Evolutionary conservation across 2,797 vertebrate genomes (phyloP).

Genomic region (Cossypha caffra): DNA sequence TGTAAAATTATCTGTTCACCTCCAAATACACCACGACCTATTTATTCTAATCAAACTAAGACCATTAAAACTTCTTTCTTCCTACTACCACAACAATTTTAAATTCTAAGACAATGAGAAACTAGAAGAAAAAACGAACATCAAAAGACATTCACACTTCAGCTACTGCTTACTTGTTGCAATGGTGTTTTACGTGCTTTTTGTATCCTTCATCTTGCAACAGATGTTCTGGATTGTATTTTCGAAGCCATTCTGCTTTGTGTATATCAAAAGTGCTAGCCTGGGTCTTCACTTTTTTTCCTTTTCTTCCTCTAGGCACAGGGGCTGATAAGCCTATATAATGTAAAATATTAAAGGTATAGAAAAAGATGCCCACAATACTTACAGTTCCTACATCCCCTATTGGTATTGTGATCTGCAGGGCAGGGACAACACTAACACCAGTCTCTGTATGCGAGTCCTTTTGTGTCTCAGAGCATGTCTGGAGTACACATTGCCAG

Average conservation of each 20-base stretch:
- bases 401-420: not conserved
- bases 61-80: not conserved
- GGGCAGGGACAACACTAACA: not conserved
- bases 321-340: slow-evolving; percentile 91
- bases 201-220: slow-evolving; percentile 99
- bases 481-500: not conserved
- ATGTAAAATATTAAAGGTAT: not conserved
- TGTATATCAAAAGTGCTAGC: slow-evolving; percentile 98
- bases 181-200: slow-evolving; percentile 98
- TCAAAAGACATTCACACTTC: not conserved
- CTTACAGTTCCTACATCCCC: not conserved
- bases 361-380: not conserved
- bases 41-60: not conserved
- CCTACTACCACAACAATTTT: not conserved
- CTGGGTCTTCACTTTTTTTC: slow-evolving; percentile 97
- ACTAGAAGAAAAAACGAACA: not conserved
- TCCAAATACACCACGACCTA: not conserved
- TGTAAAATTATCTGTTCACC: not conserved
- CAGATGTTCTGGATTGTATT: slow-evolving; percentile 97
- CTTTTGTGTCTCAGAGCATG: not conserved
- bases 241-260: slow-evolving; percentile 97
- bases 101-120: not conserved
- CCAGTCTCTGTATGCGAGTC: not conserved
- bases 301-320: slow-evolving; percentile 95
- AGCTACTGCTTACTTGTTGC: slow-evolving; percentile 91